Evolutionary conservation across 2,888 invertebrate genomes (phyloP).

Genomic region (Tetheella fluctuosa): DNA sequence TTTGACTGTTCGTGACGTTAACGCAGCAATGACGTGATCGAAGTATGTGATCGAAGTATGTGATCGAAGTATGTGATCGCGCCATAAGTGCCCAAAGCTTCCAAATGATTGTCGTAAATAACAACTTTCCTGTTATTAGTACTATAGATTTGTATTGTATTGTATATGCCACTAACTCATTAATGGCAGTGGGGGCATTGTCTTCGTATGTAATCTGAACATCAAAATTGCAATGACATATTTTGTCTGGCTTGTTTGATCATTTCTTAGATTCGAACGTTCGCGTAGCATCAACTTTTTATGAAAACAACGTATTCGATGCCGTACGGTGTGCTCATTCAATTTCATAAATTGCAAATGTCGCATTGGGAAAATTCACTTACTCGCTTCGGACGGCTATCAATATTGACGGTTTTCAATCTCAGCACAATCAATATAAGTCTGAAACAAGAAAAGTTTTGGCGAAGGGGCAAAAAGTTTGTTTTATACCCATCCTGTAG

Average conservation of each 20-base stretch:
- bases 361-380: slow-evolving; percentile 15
- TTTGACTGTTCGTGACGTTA: no score
- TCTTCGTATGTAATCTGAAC: background rate
- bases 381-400: background rate
- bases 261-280: background rate
- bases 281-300: background rate
- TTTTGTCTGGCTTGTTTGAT: background rate
- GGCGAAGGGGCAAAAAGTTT: slow-evolving; percentile 9
- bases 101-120: no score
- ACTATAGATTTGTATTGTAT: no score
- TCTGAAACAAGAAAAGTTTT: slow-evolving; percentile 11
- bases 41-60: no score
- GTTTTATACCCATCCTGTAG: background rate
- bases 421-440: slow-evolving; percentile 8
- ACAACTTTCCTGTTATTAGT: no score
- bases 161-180: no score
- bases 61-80: no score
- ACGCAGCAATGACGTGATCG: no score
- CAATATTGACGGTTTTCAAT: slow-evolving; percentile 13
- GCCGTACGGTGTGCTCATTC: slow-evolving; percentile 13
- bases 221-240: background rate
- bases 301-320: slow-evolving; percentile 10
- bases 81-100: no score
- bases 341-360: slow-evolving; percentile 24
- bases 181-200: no score